phyloP scores from a whole-genome alignment of 2,888 invertebrate species.

The Xestoiulus laeticollis region DNA sequence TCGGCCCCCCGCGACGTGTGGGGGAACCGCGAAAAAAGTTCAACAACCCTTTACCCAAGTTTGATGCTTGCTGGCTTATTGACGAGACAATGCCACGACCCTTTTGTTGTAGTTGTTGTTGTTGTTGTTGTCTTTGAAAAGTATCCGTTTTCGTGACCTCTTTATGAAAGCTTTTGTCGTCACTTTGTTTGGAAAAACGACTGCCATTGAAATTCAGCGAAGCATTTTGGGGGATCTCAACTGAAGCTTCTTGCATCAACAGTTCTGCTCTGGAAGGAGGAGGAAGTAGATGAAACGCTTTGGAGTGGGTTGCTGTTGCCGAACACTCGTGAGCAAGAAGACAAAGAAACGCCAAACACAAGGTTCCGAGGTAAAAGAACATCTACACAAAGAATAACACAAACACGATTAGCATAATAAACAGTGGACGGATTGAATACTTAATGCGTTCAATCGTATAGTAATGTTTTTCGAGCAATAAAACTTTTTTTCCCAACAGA shows the following conservation, averaged over 20 bases:
- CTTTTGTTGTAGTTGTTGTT: conserved; percentile 22
- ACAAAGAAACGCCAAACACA: neutral
- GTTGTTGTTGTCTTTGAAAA: conserved; percentile 29
- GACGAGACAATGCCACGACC: conserved; percentile 51
- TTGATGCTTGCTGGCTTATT: conserved; percentile 48
- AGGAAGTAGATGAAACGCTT: conserved; percentile 22
- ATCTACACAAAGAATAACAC: neutral
- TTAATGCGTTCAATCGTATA: neutral
- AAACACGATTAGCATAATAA: neutral
- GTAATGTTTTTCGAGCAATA: neutral
- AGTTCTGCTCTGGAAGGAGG: conserved; percentile 8
- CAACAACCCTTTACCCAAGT: conserved; percentile 50
- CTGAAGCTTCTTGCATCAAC: conserved; percentile 21
- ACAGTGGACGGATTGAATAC: neutral
- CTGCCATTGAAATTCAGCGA: conserved; percentile 42
- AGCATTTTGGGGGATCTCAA: neutral
- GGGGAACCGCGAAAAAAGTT: conserved; percentile 46
- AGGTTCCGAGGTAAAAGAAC: conserved; percentile 1
- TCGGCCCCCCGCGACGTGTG: neutral
- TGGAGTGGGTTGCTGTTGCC: neutral
- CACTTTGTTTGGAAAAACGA: neutral
- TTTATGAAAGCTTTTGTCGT: neutral
- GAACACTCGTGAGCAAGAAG: neutral
- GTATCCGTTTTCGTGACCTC: conserved; percentile 45
- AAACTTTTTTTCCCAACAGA: too few species aligned